Evolutionary conservation across 2,113 vertebrate species (phyloP).

Genomic region (Stigmatopora argus): DNA sequence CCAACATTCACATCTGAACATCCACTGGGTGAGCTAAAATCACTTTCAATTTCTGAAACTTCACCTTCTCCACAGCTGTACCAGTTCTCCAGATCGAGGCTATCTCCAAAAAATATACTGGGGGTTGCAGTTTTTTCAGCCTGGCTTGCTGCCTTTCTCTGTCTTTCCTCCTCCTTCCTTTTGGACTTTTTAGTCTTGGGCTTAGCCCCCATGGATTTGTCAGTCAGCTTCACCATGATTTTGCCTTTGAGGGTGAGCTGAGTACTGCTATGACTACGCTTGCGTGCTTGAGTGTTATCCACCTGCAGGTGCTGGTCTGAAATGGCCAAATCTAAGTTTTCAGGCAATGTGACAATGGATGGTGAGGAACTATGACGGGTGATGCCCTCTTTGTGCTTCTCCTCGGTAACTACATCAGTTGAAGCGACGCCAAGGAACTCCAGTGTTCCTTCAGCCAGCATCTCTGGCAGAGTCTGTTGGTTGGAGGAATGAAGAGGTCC

Average conservation of each 20-base stretch:
- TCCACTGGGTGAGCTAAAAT: slow-evolving; percentile 83
- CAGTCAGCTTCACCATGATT: slow-evolving; percentile 80
- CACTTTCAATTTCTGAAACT: slow-evolving; percentile 97
- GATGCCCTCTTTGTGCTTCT: slow-evolving; percentile 78
- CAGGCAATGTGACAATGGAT: slow-evolving; percentile 81
- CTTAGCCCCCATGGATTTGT: slow-evolving; percentile 91
- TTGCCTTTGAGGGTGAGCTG: slow-evolving; percentile 93
- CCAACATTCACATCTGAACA: slow-evolving; percentile 29
- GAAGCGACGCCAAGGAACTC: slow-evolving; percentile 60
- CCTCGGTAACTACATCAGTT: slow-evolving; percentile 45
- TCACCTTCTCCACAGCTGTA: slow-evolving; percentile 98
- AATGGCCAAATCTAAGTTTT: slow-evolving; percentile 47
- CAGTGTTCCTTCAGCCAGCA: slow-evolving; percentile 68
- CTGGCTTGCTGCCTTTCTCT: slow-evolving; percentile 74
- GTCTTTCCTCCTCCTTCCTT: slow-evolving; percentile 88
- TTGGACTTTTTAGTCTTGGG: slow-evolving; percentile 89
- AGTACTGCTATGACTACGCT: slow-evolving; percentile 89
- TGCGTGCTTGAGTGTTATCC: slow-evolving; percentile 75
- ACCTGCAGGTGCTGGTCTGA: slow-evolving; percentile 68
- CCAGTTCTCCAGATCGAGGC: slow-evolving; percentile 96
- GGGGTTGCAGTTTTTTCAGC: slow-evolving; percentile 81
- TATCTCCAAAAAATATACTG: slow-evolving; percentile 92
- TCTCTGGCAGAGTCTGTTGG: slow-evolving; percentile 65
- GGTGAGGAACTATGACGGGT: slow-evolving; percentile 91
- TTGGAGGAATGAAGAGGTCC: slow-evolving; percentile 30